These are phyloP conservation scores for Dendrocopos noguchii DNA, from an alignment of 2,113 vertebrate species.

Conservation along the genomic window DNA sequence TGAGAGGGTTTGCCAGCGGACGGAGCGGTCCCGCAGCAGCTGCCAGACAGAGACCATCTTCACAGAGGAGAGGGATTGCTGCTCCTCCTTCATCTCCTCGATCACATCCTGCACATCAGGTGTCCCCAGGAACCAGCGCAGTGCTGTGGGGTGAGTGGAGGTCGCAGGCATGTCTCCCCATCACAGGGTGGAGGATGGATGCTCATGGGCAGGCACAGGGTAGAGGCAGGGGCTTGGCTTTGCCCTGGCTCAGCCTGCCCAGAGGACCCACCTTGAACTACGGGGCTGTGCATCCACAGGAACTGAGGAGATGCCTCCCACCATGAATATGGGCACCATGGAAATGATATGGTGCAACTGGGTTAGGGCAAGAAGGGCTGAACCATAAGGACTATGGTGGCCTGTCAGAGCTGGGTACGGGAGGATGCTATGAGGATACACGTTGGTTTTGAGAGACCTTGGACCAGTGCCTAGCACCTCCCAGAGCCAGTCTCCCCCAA, in stretches of 20 bases:
- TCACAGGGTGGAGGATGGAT: neutral
- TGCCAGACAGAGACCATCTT: conserved; percentile 75
- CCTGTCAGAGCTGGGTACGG: neutral
- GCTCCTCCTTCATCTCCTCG: conserved; percentile 89
- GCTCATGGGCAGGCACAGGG: neutral
- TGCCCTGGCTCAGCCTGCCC: neutral
- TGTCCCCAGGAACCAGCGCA: conserved; percentile 79
- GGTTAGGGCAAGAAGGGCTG: neutral
- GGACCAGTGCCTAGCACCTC: neutral
- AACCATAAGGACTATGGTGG: neutral
- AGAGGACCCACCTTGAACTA: neutral
- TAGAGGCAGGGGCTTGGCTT: neutral
- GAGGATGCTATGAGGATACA: neutral
- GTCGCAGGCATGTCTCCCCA: accelerated
- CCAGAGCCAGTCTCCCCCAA: accelerated
- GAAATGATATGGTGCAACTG: neutral
- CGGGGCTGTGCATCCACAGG: neutral
- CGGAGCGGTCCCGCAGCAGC: conserved; percentile 76
- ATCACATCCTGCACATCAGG: conserved; percentile 80
- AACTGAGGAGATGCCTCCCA: neutral
- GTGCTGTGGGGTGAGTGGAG: conserved; percentile 55
- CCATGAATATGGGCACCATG: neutral
- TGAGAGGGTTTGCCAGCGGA: conserved; percentile 87
- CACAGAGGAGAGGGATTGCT: conserved; percentile 78
- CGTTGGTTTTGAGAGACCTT: neutral